Base-by-base conservation (phyloP, 2,888 invertebrate species). In the Parelbella ahira region DNA sequence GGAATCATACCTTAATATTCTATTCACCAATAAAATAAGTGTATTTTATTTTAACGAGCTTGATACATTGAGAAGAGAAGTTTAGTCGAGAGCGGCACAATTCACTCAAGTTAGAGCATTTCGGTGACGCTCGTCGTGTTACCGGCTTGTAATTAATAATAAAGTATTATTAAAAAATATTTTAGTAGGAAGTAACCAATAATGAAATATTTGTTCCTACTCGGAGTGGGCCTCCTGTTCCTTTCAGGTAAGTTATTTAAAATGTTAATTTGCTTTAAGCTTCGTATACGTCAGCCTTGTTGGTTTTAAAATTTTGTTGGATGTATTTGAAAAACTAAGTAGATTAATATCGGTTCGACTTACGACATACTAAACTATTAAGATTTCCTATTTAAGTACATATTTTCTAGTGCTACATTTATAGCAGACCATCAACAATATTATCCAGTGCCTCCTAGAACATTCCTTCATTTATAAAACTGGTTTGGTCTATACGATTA, bases 121-220 rank as follows among this genome's bases (percentile, higher is more conserved):
- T 27, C 19, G 19, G 10, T 23, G 29, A 15, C 7, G 29, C 21
- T 21, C n/a, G 12, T 6, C 5, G 27, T 12, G 6, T 37, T 46
- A 47, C 50, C 51, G 48, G 46, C 30, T 24, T 43, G 6, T 3
- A 11, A 7, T 4, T 11, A 23, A 29, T 44, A 4, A 24, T 3
- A 37, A 18, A 29, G 30, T 15, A 15, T 25, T 33, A 10, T 21
- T 29, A 12, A 10, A 10, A 15, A 29, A 24, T 20, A 13, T 2
- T 32, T 23, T 7, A 25, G 20, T 18, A 23, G 39, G 15, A 29
- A 36, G 29, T 1, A 6, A 12, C 6, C n/a, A 44, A 44, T 20
- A 45, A 57, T 89, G 88, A 88, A 83, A 58, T 73, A 76, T 60
- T 63, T 73, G 49, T 52, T 83, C 44, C 62, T 82, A 55, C 51